Conservation (phyloP, 1,140 invertebrate species). For the Drosophila insularis region DNA sequence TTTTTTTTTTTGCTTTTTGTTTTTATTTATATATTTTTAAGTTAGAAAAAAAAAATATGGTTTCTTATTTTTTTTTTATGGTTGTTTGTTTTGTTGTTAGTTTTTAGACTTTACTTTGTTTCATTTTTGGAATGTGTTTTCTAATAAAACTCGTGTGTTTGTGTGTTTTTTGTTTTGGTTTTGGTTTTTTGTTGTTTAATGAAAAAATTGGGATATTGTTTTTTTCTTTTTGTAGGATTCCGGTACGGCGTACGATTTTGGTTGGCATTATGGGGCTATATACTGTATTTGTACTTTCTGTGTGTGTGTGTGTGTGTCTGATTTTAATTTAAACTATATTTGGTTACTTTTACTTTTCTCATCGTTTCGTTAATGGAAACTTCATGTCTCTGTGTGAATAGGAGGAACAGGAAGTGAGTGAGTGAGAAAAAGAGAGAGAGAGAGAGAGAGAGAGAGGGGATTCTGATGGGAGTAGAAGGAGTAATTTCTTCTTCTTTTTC, state of each 20-base stretch:
- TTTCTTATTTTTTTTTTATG: conserved; percentile 50
- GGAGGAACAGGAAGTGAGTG: conserved; percentile 1
- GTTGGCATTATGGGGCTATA: conserved; percentile 27
- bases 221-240: background rate
- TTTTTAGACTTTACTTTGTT: conserved; percentile 77
- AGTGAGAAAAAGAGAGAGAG: background rate
- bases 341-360: conserved; percentile 53
- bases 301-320: conserved; percentile 31
- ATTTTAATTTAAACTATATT: conserved; percentile 70
- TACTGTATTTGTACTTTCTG: conserved; percentile 74
- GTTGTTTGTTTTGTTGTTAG: conserved; percentile 46
- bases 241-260: conserved; percentile 20
- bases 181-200: conserved; percentile 31
- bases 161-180: background rate
- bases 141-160: conserved; percentile 56
- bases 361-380: background rate
- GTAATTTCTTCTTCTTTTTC: conserved; percentile 22
- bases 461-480: background rate
- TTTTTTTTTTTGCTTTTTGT: conserved; percentile 34
- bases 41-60: conserved; percentile 45
- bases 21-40: conserved; percentile 28
- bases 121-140: conserved; percentile 77
- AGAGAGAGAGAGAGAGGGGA: background rate
- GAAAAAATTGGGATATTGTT: conserved; percentile 29
- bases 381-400: conserved; percentile 20